Conservation (phyloP, 2,797 vertebrate species). For the Gymnodraco acuticeps region DNA sequence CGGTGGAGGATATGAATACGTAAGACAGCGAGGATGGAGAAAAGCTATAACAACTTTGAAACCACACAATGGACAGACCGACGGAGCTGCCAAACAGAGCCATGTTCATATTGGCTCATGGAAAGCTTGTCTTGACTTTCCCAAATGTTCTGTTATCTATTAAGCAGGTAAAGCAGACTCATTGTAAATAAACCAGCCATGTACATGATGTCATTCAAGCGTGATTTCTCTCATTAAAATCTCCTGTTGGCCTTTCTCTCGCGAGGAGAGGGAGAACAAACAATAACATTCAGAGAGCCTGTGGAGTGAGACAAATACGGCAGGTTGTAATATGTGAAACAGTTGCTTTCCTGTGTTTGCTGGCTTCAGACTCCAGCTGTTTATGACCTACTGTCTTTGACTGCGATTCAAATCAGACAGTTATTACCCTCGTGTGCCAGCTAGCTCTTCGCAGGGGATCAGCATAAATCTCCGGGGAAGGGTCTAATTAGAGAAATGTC, state of each 20-base stretch:
- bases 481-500: slow-evolving; percentile 68
- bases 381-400: slow-evolving; percentile 60
- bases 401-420: slow-evolving; percentile 54
- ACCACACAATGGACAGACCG: slow-evolving; percentile 63
- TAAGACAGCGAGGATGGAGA: slow-evolving; percentile 6
- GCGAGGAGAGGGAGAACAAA: slow-evolving; percentile 40
- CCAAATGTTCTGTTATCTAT: slow-evolving; percentile 59
- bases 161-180: slow-evolving; percentile 58
- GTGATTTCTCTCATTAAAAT: slow-evolving; percentile 62
- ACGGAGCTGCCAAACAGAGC: slow-evolving; percentile 39
- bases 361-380: slow-evolving; percentile 46
- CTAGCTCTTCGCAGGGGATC: slow-evolving; percentile 41
- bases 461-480: slow-evolving; percentile 37
- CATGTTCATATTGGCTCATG: slow-evolving; percentile 24
- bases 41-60: slow-evolving; percentile 25
- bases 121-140: slow-evolving; percentile 31
- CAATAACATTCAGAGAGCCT: slow-evolving; percentile 39
- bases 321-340: slow-evolving; percentile 45
- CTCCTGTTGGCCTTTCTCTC: slow-evolving; percentile 31
- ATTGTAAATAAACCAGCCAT: slow-evolving; percentile 44
- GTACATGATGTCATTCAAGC: slow-evolving; percentile 59
- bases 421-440: slow-evolving; percentile 47
- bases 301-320: slow-evolving; percentile 45
- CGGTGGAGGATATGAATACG: slow-evolving; percentile 7
- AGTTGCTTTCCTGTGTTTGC: slow-evolving; percentile 29